Evolutionary conservation across 2,113 vertebrate genomes (phyloP).

Genomic region (Osmerus mordax): DNA sequence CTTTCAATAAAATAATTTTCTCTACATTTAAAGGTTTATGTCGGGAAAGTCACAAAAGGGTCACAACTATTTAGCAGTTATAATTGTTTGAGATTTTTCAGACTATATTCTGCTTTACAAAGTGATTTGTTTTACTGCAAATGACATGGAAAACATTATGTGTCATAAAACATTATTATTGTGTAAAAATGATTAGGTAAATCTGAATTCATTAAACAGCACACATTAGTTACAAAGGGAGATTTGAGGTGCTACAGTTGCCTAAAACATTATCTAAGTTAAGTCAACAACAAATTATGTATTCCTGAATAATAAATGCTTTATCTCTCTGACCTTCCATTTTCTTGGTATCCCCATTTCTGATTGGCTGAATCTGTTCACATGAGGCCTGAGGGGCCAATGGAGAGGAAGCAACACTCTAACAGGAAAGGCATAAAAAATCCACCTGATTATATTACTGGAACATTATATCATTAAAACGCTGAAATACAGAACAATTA

Average conservation of each 20-base stretch:
- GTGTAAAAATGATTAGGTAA: neutral
- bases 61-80: no score
- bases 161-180: neutral
- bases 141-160: neutral
- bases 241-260: neutral
- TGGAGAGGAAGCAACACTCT: neutral
- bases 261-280: neutral
- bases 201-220: no score
- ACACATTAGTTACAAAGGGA: neutral
- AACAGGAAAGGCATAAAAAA: no score
- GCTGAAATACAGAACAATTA: no score
- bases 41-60: no score
- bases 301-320: neutral
- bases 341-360: neutral
- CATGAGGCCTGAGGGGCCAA: constrained; percentile 8
- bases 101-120: no score
- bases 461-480: no score
- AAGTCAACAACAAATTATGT: neutral
- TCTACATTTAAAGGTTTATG: no score
- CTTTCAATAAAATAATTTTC: no score
- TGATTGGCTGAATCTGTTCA: constrained; percentile 23
- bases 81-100: no score
- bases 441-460: neutral
- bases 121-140: no score
- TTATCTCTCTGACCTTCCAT: neutral